These are phyloP conservation scores for Amphipyra berbera DNA, from an alignment of 2,888 invertebrate genomes.

Conservation along the genomic window DNA sequence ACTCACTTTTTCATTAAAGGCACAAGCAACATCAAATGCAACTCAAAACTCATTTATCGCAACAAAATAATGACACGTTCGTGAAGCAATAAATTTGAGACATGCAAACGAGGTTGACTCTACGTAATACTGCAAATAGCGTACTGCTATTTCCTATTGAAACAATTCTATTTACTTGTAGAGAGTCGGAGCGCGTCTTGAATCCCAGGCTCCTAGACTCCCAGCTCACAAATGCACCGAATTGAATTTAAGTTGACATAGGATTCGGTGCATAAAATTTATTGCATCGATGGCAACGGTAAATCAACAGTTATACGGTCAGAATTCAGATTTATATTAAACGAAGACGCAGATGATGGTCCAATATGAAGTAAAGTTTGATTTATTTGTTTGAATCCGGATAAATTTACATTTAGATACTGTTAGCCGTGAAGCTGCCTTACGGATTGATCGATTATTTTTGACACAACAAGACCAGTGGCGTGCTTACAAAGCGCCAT, in stretches of 20 bases:
- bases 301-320: conserved; percentile 57
- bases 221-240: conserved; percentile 71
- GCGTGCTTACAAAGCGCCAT: too few relatives aligned
- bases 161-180: conserved; percentile 78
- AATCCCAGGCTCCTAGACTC: conserved; percentile 37
- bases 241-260: conserved; percentile 77
- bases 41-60: neutral
- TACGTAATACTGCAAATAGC: conserved; percentile 44
- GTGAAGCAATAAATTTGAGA: conserved; percentile 39
- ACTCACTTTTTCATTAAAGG: too few relatives aligned
- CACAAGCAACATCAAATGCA: neutral
- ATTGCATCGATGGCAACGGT: conserved; percentile 67
- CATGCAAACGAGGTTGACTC: conserved; percentile 55
- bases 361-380: neutral
- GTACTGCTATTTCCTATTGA: conserved; percentile 61
- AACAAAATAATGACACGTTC: conserved; percentile 30
- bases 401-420: neutral
- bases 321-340: conserved; percentile 13
- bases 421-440: too few relatives aligned
- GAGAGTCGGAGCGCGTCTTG: conserved; percentile 59
- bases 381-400: neutral
- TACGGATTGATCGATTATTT: too few relatives aligned
- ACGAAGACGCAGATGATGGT: neutral
- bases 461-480: too few relatives aligned
- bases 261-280: conserved; percentile 78